Evolutionary conservation across 2,888 invertebrate species (phyloP).

Genomic region (Polydrusus tereticollis): DNA sequence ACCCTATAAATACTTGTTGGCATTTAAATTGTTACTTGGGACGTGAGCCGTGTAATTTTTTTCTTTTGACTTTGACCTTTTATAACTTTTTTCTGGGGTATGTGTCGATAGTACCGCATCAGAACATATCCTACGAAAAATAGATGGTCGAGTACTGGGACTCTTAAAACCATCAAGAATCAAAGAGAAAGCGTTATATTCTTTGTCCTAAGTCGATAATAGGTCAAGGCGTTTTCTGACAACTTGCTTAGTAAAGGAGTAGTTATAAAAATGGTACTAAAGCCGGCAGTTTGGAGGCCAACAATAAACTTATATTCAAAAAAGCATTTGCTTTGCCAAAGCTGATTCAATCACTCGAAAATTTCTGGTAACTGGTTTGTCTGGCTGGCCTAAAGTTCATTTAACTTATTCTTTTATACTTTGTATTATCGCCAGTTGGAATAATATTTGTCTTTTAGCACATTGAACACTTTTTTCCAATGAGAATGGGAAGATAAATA

Average conservation of each 20-base stretch:
- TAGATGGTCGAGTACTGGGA: constrained; percentile 31
- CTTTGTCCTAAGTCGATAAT: constrained; percentile 47
- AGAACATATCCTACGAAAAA: no score
- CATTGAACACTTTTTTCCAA: constrained; percentile 16
- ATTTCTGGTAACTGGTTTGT: constrained; percentile 36
- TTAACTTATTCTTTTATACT: constrained; percentile 28
- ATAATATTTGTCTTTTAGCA: constrained; percentile 28
- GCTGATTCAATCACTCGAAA: constrained; percentile 30
- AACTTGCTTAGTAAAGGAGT: constrained; percentile 24
- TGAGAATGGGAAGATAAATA: background rate
- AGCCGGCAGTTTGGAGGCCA: constrained; percentile 27
- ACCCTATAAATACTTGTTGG: no score
- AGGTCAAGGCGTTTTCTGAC: constrained; percentile 42
- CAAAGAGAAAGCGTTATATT: constrained; percentile 46
- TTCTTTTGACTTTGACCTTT: no score
- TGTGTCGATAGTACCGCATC: no score
- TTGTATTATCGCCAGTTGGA: constrained; percentile 17
- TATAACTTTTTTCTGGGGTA: no score
- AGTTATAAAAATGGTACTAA: constrained; percentile 31
- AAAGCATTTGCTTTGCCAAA: constrained; percentile 35
- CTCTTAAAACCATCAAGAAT: constrained; percentile 37
- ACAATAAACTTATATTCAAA: constrained; percentile 33
- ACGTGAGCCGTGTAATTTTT: no score
- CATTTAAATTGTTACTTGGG: no score
- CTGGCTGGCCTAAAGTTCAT: constrained; percentile 32